Percentiles rank a stretch among this genome's conserved stretches.
Conservation (phyloP, 1,140 invertebrate genomes). For the Drosophila nasuta region DNA sequence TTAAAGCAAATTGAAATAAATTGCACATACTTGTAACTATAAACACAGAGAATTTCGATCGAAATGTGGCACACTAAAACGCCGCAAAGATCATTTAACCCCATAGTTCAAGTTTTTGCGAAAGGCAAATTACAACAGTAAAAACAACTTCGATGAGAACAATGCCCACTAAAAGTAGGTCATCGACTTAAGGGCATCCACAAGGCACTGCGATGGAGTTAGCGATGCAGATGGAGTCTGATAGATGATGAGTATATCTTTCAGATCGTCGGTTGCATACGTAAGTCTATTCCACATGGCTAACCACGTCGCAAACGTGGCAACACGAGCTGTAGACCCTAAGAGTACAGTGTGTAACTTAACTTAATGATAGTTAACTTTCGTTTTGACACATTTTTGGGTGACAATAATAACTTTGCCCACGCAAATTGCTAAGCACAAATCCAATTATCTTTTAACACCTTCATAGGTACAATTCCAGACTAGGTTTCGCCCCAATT, state of each 20-base stretch:
- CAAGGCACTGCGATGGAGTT: neutral
- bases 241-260: constrained; percentile 37
- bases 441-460: constrained; percentile 68
- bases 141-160: constrained; percentile 53
- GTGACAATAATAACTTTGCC: constrained; percentile 18
- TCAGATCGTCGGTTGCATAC: constrained; percentile 8
- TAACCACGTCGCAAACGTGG: constrained; percentile 51
- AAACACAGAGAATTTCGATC: constrained; percentile 18
- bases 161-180: constrained; percentile 66
- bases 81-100: constrained; percentile 53
- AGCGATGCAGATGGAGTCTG: constrained; percentile 40
- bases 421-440: constrained; percentile 19
- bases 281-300: constrained; percentile 58
- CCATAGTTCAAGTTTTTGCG: constrained; percentile 55
- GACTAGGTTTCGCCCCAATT: constrained; percentile 39
- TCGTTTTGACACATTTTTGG: constrained; percentile 55
- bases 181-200: constrained; percentile 58
- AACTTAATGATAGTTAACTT: neutral
- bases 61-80: constrained; percentile 27
- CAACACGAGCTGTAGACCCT: constrained; percentile 25
- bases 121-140: constrained; percentile 37
- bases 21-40: neutral
- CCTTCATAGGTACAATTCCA: constrained; percentile 55
- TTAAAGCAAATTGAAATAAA: constrained; percentile 3
- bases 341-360: neutral